Evolutionary conservation across 2,888 invertebrate genomes (phyloP), one percentile per base, ranked within the genome.

Genomic region (Drosophila pseudotalamancana): DNA sequence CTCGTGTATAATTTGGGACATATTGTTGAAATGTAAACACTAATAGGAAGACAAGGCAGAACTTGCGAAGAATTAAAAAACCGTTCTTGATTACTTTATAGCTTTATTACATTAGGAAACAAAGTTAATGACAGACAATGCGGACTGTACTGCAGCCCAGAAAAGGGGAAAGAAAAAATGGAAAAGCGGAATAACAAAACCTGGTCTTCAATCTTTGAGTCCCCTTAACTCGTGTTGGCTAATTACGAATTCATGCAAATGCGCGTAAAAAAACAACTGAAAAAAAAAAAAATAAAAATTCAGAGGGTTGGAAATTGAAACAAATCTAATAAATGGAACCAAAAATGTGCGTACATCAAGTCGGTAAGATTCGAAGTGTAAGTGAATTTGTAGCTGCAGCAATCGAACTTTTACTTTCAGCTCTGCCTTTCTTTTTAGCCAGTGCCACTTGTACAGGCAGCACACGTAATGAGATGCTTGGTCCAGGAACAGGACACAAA

Each of bases 281-380:
- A 72, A 72, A 49, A 57, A 56, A 68, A 25, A 25, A 74, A 72
- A 76, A 76, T 50, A 61, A 60, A 70, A 64, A 67, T 64, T 1
- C 19, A 11, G 49, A 56, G 72, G 37, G 77, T 37, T 35, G 79
- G 76, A 83, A 87, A 88, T 86, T 83, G 84, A 83, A 77, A 72
- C 76, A 82, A 88, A 88, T 87, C 89, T 84, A 89, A 89, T 88
- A 88, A 88, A 88, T 81, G 81, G 82, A 78, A 87, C 85, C 87
- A 81, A 77, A 86, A 86, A 85, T 87, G 87, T 85, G 84, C 84
- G 83, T 79, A 72, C 86, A 82, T 83, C 77, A 72, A 66, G 77
- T 11, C 35, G 53, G 21, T 34, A 11, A 21, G 16, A 35, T 23
- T 14, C n/a, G 34, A 18, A 34, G 29, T 31, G 74, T 76, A 77